Base-by-base conservation (phyloP, 2,113 vertebrate species). In the Amia ocellicauda region DNA sequence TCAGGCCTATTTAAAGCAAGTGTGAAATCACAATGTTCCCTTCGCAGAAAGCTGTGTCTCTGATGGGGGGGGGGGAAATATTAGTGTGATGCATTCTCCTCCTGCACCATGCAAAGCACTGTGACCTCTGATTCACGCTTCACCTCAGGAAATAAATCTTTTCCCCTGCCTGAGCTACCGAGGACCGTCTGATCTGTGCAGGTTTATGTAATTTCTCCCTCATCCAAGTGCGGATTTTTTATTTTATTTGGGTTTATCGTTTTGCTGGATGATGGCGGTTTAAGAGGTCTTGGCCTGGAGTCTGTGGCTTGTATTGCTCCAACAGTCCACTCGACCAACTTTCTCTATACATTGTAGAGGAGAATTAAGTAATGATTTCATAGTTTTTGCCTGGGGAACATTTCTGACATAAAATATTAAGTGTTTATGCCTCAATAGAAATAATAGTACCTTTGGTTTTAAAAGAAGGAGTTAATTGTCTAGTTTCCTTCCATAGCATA, bases 1-100 rank as follows among this genome's bases (percentile, higher is more conserved):
- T 24, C 58, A 84, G 79, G 68, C 78, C 72, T 77, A 74, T 72
- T 77, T 76, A 80, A 84, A 47, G 58, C 42, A 10, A 47, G 22
- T 60, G 58, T 60, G 58, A 60, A 60, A 60, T 60, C 24, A 27
- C 24, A 28, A 60, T 60, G 58, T 60, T 60, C 58, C n/a, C 58
- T 49, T 60, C 41, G 23, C 22, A 47, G 58, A 60, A 47, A 60
- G 11, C 40, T 17, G 14, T 20, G 41, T 26, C 16, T 45, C 20
- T 49, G 17, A 60, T 26, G 2, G 58, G 42, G 70, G 45, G 63
- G 66, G 70, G 27, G 19, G 58, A 47, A 60, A 17, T 22, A 49
- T 47, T 26, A 43, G 58, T 9, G 42, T 24, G 24, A 22, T 40
- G n/a, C 16, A 8, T 40, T 28, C 10, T 10, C 14, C 58, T 60